A percentile compares a stretch with the other conserved stretches of the same genome.
phyloP scores from a whole-genome alignment of 2,113 vertebrate genomes.

The Aix galericulata region DNA sequence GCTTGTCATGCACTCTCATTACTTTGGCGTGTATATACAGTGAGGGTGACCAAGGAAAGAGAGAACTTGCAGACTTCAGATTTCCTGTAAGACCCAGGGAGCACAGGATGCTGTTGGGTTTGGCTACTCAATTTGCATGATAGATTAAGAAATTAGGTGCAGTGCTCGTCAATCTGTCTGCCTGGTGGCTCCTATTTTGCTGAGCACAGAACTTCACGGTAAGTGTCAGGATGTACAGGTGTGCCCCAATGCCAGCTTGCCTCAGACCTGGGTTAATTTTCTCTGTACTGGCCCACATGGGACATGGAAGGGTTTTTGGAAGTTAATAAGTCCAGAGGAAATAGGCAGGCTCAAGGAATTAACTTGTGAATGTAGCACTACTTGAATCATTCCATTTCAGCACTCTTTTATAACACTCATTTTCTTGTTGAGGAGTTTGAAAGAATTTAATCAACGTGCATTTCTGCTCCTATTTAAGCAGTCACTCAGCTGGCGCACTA shows the following conservation, averaged over 20 bases:
- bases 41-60: background rate
- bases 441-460: background rate
- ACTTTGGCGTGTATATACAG: background rate
- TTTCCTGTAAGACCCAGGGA: background rate
- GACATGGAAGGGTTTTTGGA: slow-evolving; percentile 1
- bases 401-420: background rate
- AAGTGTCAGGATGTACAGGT: slow-evolving; percentile 19
- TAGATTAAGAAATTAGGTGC: background rate
- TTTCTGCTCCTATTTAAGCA: background rate
- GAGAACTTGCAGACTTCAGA: background rate
- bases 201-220: background rate
- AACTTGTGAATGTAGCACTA: background rate
- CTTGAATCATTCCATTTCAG: slow-evolving; percentile 25
- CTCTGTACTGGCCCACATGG: background rate
- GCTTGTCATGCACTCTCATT: background rate
- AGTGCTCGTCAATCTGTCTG: background rate
- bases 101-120: background rate
- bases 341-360: background rate
- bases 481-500: background rate
- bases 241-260: background rate
- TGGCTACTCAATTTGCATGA: background rate
- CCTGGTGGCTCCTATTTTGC: background rate
- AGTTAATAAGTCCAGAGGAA: slow-evolving; percentile 5
- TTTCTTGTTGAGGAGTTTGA: background rate
- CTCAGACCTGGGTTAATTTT: background rate